Base-by-base conservation (phyloP, 1,140 invertebrate genomes). In the Bombyx mandarina region DNA sequence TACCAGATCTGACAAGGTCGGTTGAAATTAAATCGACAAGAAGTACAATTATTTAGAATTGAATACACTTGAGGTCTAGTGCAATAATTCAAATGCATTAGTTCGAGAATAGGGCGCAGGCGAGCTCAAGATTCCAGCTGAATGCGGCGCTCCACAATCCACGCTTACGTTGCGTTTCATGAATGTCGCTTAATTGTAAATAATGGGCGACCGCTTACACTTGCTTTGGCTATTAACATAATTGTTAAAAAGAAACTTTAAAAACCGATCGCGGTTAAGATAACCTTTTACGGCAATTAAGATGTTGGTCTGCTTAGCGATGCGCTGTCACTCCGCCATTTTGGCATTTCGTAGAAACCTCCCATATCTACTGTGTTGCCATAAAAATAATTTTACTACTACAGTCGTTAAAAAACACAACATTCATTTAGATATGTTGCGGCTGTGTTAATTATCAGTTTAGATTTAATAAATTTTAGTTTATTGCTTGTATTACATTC, bases 171-270 rank as follows among this genome's bases (percentile, higher is more conserved):
- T 66, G 67, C 65, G 63, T 65, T 71, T 73, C 65, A 67, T 71
- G 59, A 62, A 60, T 59, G 57, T 66, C 60, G 66, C 58, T 75
- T 81, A 82, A 82, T 80, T 82, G 77, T 81, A 77, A 80, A 75
- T 77, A 77, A 82, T 78, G 65, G 67, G 69, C 66, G 66, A 73
- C 60, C 64, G 63, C 65, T 62, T 58, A 7, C 64, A 62, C 56
- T 61, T 65, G 67, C 61, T 18, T 47, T 69, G 61, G 64, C 68
- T 62, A 85, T 86, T 82, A 82, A 77, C 76, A 79, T 83, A 86
- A 85, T 85, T 81, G 75, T 81, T 82, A 80, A 74, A 73, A 82
- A 83, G 80, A 83, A 83, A 82, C 69, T 69, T 70, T 74, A 70
- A 73, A 78, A 75, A 45, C 26, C 18, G 44, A 45, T 54, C 22